Conservation (phyloP, 2,797 vertebrate species). For the Lepus oiostolus region DNA sequence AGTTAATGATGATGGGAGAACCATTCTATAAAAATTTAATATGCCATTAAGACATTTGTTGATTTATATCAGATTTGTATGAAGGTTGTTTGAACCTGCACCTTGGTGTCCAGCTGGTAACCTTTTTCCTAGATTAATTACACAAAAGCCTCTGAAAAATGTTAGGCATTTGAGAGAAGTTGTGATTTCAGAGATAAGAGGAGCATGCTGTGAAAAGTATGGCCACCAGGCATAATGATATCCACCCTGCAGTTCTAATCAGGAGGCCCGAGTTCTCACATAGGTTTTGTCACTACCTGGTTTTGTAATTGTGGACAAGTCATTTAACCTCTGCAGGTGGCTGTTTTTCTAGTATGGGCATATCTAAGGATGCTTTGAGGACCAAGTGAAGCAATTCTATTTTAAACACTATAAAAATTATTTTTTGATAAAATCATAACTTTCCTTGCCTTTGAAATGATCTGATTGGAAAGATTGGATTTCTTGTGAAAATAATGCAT, state of each 20-base stretch:
- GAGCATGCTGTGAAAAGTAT: constrained; percentile 71
- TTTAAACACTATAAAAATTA: neutral
- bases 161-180: constrained; percentile 75
- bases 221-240: constrained; percentile 45
- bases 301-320: constrained; percentile 57
- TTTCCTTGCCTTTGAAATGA: constrained; percentile 41
- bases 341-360: constrained; percentile 22
- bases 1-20: constrained; percentile 76
- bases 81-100: constrained; percentile 71
- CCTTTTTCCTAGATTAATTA: constrained; percentile 73
- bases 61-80: constrained; percentile 73
- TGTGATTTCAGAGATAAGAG: constrained; percentile 78
- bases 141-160: constrained; percentile 58
- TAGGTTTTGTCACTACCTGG: constrained; percentile 8
- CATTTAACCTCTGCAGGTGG: constrained; percentile 45
- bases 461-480: constrained; percentile 6
- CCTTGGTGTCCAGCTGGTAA: constrained; percentile 71
- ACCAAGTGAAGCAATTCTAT: neutral
- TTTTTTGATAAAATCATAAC: neutral
- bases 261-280: constrained; percentile 12
- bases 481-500: neutral
- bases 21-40: constrained; percentile 74
- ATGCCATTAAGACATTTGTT: constrained; percentile 72
- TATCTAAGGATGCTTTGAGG: neutral
- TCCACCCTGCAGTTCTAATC: constrained; percentile 56